Conservation (phyloP, 2,113 vertebrate species). For the Indicator indicator region DNA sequence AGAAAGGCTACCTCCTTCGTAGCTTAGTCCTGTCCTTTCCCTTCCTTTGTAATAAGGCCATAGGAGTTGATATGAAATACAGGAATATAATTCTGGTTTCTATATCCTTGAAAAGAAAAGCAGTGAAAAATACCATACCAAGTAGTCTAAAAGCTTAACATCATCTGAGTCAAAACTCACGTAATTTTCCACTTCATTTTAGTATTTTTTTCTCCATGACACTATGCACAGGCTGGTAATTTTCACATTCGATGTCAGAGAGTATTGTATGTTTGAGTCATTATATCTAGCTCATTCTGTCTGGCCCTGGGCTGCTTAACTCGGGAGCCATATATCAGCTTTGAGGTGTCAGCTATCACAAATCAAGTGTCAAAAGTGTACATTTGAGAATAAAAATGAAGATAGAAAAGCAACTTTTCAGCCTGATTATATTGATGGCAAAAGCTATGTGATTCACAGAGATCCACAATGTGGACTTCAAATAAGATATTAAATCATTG, state of each 20-base stretch:
- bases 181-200: not conserved
- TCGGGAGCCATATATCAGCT: slow-evolving; percentile 45
- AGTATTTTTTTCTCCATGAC: not conserved
- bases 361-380: slow-evolving; percentile 59
- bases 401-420: slow-evolving; percentile 55
- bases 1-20: not conserved
- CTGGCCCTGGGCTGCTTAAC: slow-evolving; percentile 14
- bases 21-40: not conserved
- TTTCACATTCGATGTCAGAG: slow-evolving; percentile 39
- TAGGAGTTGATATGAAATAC: not conserved
- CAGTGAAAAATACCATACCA: not conserved
- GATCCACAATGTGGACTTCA: not conserved
- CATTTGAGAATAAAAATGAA: slow-evolving; percentile 60
- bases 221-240: not conserved
- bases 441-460: slow-evolving; percentile 35
- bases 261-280: slow-evolving; percentile 11
- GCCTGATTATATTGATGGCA: slow-evolving; percentile 21
- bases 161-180: not conserved
- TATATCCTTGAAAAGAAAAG: not conserved
- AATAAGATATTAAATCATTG: slow-evolving; percentile 51
- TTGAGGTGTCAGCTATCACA: slow-evolving; percentile 50
- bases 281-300: slow-evolving; percentile 49
- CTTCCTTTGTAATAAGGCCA: not conserved
- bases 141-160: not conserved
- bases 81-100: not conserved